Evolutionary conservation across 2,797 vertebrate species (phyloP).

Genomic region (Scleropages formosus): DNA sequence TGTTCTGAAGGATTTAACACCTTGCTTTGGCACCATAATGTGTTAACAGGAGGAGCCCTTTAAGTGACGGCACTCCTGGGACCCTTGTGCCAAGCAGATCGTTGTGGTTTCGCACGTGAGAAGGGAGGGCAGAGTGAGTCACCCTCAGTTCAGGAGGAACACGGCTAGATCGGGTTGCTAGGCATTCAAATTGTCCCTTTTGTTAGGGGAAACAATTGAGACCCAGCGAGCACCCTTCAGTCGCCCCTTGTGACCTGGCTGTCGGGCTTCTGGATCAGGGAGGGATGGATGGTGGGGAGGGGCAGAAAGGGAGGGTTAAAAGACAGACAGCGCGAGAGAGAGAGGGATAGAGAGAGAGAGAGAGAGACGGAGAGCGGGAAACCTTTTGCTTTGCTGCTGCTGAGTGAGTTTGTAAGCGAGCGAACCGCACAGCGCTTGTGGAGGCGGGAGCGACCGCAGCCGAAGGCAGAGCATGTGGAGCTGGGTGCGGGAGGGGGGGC

Average conservation of each 20-base stretch:
- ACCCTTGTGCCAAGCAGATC: neutral
- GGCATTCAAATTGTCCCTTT: slow-evolving; percentile 66
- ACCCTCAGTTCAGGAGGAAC: slow-evolving; percentile 56
- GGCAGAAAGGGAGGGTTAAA: slow-evolving; percentile 11
- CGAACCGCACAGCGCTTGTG: slow-evolving; percentile 56
- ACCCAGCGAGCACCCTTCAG: slow-evolving; percentile 51
- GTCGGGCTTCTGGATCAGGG: slow-evolving; percentile 24
- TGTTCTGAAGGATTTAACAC: neutral
- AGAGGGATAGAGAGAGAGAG: neutral
- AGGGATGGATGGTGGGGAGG: too few relatives aligned
- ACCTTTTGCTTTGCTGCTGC: slow-evolving; percentile 55
- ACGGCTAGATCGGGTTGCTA: slow-evolving; percentile 69
- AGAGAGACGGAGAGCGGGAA: neutral
- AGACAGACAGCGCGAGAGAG: neutral
- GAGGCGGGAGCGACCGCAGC: slow-evolving; percentile 53
- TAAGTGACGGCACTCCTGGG: slow-evolving; percentile 8
- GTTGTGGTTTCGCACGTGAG: slow-evolving; percentile 19
- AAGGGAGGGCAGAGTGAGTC: slow-evolving; percentile 29
- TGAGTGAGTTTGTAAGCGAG: slow-evolving; percentile 52
- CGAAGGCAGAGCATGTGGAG: slow-evolving; percentile 58
- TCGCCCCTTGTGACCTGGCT: slow-evolving; percentile 36
- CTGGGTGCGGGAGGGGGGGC: slow-evolving; percentile 40
- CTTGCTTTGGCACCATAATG: neutral
- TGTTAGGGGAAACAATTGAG: slow-evolving; percentile 64
- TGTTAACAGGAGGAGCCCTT: neutral